Evolutionary conservation across 2,113 vertebrate species (phyloP).

Genomic region (Rafetus swinhoei): DNA sequence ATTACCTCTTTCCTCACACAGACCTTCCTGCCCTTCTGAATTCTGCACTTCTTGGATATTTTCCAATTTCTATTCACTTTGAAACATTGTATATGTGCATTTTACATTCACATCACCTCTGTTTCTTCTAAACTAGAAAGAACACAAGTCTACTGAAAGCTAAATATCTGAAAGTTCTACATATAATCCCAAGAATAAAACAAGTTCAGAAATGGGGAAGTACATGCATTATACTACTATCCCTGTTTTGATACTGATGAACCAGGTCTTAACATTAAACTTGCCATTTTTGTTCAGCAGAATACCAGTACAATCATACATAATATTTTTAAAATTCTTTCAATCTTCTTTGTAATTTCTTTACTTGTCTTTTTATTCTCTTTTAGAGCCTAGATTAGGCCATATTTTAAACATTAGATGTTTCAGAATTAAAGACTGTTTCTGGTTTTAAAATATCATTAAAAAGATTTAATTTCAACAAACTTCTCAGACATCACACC

Average conservation of each 20-base stretch:
- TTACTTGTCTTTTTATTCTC: slow-evolving; percentile 19
- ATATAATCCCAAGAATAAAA: slow-evolving; percentile 12
- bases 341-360: neutral
- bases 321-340: neutral
- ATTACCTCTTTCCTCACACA: neutral
- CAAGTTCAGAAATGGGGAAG: slow-evolving; percentile 45
- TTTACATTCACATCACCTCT: slow-evolving; percentile 52
- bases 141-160: slow-evolving; percentile 25
- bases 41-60: slow-evolving; percentile 24
- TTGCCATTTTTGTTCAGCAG: neutral
- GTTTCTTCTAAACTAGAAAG: slow-evolving; percentile 55
- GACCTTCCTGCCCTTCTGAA: slow-evolving; percentile 11
- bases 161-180: slow-evolving; percentile 33
- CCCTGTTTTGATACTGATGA: slow-evolving; percentile 27
- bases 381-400: slow-evolving; percentile 46
- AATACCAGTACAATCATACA: neutral
- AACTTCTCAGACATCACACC: neutral
- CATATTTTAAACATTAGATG: slow-evolving; percentile 33
- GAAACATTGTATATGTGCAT: slow-evolving; percentile 56
- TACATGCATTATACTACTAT: slow-evolving; percentile 23
- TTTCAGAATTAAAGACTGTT: slow-evolving; percentile 28
- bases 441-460: slow-evolving; percentile 20
- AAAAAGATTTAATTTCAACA: slow-evolving; percentile 26
- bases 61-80: slow-evolving; percentile 30
- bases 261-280: neutral